Conservation (phyloP, 1,140 invertebrate species). For the Pogonomyrmex californicus region DNA sequence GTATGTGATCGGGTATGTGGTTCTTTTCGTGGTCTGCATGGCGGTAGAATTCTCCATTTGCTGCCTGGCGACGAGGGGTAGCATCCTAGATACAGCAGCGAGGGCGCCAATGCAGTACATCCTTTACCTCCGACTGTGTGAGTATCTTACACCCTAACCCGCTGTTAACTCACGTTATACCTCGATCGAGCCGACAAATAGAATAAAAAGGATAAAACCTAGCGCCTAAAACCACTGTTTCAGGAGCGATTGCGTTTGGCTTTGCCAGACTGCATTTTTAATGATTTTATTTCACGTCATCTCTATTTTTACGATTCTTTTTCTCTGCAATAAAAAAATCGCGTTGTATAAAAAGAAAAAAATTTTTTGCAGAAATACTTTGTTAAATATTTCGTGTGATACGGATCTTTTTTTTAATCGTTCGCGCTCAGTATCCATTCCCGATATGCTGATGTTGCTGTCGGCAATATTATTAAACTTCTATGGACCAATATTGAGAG, state of each 20-base stretch:
- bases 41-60: slow-evolving; percentile 92
- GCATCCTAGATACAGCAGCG: slow-evolving; percentile 92
- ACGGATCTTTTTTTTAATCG: slow-evolving; percentile 21
- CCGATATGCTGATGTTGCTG: background rate
- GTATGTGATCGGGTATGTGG: slow-evolving; percentile 91
- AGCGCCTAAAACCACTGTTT: background rate
- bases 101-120: slow-evolving; percentile 93
- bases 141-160: slow-evolving; percentile 78
- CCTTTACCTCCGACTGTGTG: slow-evolving; percentile 93
- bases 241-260: background rate
- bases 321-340: background rate
- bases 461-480: slow-evolving; percentile 32
- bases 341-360: background rate
- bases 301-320: background rate
- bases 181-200: background rate
- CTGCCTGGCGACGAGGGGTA: slow-evolving; percentile 93
- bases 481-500: background rate
- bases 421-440: background rate
- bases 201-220: background rate
- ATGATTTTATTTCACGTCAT: background rate
- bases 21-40: slow-evolving; percentile 90
- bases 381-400: background rate
- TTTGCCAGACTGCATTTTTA: background rate
- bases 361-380: background rate
- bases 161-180: background rate